Base-by-base conservation (phyloP, 2,888 invertebrate genomes). In the Campoplex capitator region DNA sequence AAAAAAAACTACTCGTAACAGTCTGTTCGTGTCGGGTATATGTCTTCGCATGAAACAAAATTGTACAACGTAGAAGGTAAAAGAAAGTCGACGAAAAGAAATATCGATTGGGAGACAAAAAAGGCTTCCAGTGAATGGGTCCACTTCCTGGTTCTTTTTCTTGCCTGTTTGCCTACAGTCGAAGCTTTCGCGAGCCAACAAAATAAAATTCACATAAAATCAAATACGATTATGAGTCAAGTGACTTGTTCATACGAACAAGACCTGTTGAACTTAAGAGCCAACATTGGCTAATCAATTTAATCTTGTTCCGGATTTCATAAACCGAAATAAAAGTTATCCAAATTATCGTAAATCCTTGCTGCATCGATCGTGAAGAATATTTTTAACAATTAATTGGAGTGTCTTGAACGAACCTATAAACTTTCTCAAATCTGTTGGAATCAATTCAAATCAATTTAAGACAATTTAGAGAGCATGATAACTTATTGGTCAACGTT, bases 41-140 rank as follows among this genome's bases (percentile, higher is more conserved):
- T n/a, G 56, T n/a, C 56, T 58, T 42, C 28, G 45, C 74, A 65
- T 75, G 77, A 74, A 74, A 79, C 82, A 85, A 78, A 70, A 62
- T 54, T 65, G 35, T 70, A 68, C 54, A 51, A 42, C n/a, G 51
- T 18, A 18, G 16, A 67, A 35, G 67, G 4, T 38, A 56, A 9
- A 67, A 54, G 35, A 51, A 71, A 67, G 62, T 62, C 68, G 71
- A 67, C 13, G 45, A 71, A 79, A 48, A 65, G 32, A 23, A 51
- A 65, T 51, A 83, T 86, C 32, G 83, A 83, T 83, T 62, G 42
- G 16, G 13, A 13, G 48, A 75, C 79, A 35, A 45, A 45, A 42
- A 45, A 45, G 45, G 65, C 79, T 83, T 79, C 56, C 65, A 62
- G 71, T 48, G 71, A 54, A 58, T 54, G 58, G 38, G 38, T 38